Conservation (phyloP, 2,888 invertebrate species). For the Sialis fuliginosa region DNA sequence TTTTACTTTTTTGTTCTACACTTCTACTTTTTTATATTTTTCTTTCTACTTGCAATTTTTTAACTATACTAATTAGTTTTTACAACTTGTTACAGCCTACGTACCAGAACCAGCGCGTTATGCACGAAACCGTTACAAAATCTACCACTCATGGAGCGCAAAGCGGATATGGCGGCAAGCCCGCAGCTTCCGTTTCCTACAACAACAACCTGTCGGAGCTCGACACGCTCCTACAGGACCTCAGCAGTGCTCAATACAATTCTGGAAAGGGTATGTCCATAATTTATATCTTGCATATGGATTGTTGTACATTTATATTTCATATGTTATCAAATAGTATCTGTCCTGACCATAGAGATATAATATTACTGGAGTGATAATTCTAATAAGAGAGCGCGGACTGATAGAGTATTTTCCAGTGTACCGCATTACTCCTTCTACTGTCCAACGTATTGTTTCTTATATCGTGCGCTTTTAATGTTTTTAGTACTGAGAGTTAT, state of each 20-base stretch:
- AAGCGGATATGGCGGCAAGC: conserved; percentile 14
- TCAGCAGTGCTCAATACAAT: conserved; percentile 61
- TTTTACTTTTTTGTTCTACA: too few species aligned
- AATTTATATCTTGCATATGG: neutral
- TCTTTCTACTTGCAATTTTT: too few species aligned
- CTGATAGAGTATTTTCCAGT: too few species aligned
- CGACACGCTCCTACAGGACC: conserved; percentile 78
- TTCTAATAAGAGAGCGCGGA: neutral
- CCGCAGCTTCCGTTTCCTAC: conserved; percentile 22
- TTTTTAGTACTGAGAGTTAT: too few species aligned
- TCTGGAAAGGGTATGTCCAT: conserved; percentile 7
- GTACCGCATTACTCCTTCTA: too few species aligned
- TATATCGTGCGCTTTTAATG: neutral
- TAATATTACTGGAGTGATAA: neutral
- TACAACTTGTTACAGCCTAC: conserved; percentile 42
- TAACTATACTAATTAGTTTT: too few species aligned
- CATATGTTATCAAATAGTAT: neutral
- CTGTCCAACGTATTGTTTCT: neutral
- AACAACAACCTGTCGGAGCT: conserved; percentile 75
- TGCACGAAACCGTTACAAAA: conserved; percentile 30
- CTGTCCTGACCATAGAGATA: neutral
- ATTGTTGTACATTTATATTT: neutral
- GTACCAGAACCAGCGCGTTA: conserved; percentile 40
- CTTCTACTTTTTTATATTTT: too few species aligned
- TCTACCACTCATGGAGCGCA: conserved; percentile 7